Conservation (phyloP, 2,113 vertebrate species). For the Macrotis lagotis region DNA sequence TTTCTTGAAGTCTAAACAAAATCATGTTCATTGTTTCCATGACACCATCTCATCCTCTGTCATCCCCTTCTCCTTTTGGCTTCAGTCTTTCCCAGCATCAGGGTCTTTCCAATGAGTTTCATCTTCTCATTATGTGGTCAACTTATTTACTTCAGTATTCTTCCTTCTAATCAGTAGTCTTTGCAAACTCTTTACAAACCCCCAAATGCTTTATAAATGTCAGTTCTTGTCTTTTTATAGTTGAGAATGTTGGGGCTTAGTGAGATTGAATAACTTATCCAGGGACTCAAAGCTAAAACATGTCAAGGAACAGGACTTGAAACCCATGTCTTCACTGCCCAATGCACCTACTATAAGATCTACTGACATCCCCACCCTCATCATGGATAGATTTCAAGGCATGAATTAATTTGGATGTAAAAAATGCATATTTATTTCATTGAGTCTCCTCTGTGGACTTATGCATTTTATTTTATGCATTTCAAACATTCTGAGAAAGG, state of each 20-base stretch:
- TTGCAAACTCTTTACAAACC: background rate
- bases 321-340: background rate
- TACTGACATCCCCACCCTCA: no score
- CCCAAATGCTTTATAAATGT: background rate
- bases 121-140: background rate
- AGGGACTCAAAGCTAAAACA: background rate
- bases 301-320: background rate
- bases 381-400: background rate
- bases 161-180: background rate
- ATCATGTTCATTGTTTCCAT: background rate
- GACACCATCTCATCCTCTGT: background rate
- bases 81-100: background rate
- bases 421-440: background rate
- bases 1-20: background rate
- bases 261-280: background rate
- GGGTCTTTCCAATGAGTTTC: background rate
- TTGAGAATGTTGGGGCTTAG: background rate
- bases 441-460: background rate
- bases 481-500: background rate
- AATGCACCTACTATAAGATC: no score
- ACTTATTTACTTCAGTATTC: background rate
- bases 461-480: background rate
- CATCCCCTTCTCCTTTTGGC: background rate
- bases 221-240: background rate
- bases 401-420: background rate